Base-by-base conservation (phyloP, 2,113 vertebrate genomes). In the Peucedramus taeniatus region DNA sequence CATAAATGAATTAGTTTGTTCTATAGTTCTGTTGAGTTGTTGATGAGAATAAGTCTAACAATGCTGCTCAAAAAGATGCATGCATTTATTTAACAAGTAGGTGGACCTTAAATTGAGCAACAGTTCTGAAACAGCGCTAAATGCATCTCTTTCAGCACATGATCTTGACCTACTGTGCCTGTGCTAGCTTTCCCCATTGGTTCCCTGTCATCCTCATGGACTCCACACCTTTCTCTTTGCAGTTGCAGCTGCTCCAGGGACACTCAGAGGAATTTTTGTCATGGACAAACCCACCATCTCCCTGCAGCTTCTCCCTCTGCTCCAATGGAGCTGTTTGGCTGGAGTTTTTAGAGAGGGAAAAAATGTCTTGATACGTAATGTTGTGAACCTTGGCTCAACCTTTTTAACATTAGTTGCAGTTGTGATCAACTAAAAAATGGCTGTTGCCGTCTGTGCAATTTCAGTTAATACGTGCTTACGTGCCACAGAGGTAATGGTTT, bases 131-230 rank as follows among this genome's bases (percentile, higher is more conserved):
- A 61, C 5, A 8, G 30, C 1, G 2, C 23, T 70, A 17, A 89
- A 50, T 1, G 4, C 14, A 8, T 68, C 37, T 79, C 40, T 80
- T 79, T 75, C 33, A 56, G 57, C 20, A 6, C 3, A 0, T 3
- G 14, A 22, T 42, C 64, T 60, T 63, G 51, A 20, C 35, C 42
- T 66, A 47, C 35, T 81, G 18, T 87, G 30, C 39, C 49, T 63
- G 33, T 0, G 1, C 19, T 71, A 5, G 44, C 28, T 91, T 89
- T 83, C 17, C 57, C 28, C 0, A 0, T 49, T 71, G 35, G 13
- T 64, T 89, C 56, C 54, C 5, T 69, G 61, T 61, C 45, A 45
- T 85, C 57, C 20, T 74, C 6, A 8, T 42, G 59, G 54, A 45
- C 35, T 77, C 63, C 11, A 3, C 42, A 57, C 18, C 26, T 65